Evolutionary conservation across 2,113 vertebrate genomes (phyloP), one percentile per base, ranked within the genome.

Genomic region (Saccopteryx leptura): DNA sequence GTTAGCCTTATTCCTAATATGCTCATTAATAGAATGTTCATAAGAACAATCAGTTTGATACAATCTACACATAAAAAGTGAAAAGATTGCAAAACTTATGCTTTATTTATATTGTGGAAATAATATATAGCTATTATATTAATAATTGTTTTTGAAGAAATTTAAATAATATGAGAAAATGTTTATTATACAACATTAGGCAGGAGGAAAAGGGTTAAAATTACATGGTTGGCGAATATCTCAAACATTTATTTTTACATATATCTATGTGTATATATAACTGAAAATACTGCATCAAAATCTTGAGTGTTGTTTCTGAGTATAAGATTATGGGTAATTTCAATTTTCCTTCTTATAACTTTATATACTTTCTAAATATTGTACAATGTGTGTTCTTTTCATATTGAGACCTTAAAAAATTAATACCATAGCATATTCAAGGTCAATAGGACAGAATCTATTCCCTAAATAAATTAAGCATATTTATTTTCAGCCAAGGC

Each of bases 1-100:
- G 26, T 71, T 69, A 79, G 18, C 74, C 24, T 48, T 75, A 58
- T 80, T 91, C 63, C 52, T 66, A 74, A 92, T 86, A 52, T 85
- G 23, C 31, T 91, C 24, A 75, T 91, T 74, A 28, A n/a, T 46
- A 63, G 12, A 58, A 75, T 75, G 18, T 79, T 56, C 75, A 33
- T 58, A 88, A 94, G 2, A 93, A n/a, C 56, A 90, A n/a, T 71
- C 94, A 61, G 1, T 95, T 88, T 68, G 14, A 96, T 79, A 88
- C 17, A 71, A 83, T 61, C 50, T 93, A 79, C 7, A 14, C 7
- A 88, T 78, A 93, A 96, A 91, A 90, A 84, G 71, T 76, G 6
- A 82, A 39, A 61, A 48, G 17, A 15, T 33, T 93, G 8, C 5
- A n/a, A 52, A 80, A 88, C 63, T 80, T 58, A 69, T 71, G 4